These are phyloP conservation scores for Ditylenchus weischeri DNA, from an alignment of 2,888 invertebrate species.

Conservation along the genomic window DNA sequence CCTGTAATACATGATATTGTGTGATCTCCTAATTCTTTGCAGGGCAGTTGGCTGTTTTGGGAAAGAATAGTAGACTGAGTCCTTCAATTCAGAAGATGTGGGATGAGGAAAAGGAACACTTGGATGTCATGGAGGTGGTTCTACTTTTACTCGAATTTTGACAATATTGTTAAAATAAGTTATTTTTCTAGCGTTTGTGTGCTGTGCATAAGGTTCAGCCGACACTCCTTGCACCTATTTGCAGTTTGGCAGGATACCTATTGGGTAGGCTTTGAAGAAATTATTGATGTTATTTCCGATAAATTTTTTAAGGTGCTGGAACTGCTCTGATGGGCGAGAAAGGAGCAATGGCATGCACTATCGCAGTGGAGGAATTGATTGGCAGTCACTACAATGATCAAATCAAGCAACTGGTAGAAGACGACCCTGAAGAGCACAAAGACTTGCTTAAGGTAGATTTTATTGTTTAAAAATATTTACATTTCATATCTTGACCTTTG, in stretches of 20 bases:
- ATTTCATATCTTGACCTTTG: too few species aligned
- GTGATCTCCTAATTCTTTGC: too few species aligned
- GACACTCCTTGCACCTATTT: conserved; percentile 82
- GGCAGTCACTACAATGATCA: conserved; percentile 93
- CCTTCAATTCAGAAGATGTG: conserved; percentile 76
- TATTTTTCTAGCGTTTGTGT: conserved; percentile 68
- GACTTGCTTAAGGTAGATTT: conserved; percentile 70
- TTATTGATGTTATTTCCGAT: too few species aligned
- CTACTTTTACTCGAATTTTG: too few species aligned
- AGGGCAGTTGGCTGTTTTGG: conserved; percentile 18
- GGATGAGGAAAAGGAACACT: conserved; percentile 92
- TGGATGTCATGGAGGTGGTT: conserved; percentile 76
- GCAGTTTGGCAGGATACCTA: conserved; percentile 88
- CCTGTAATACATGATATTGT: too few species aligned
- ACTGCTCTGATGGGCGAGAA: conserved; percentile 88
- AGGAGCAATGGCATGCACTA: conserved; percentile 99
- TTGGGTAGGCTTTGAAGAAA: conserved; percentile 70
- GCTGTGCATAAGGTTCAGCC: conserved; percentile 83
- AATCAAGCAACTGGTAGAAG: conserved; percentile 47
- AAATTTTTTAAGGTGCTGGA: conserved; percentile 64
- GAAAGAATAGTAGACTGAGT: conserved; percentile 25
- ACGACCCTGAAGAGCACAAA: conserved; percentile 70
- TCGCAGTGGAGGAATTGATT: conserved; percentile 95
- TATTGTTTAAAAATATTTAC: conserved; percentile 65
- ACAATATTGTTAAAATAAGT: too few species aligned